phyloP scores from a whole-genome alignment of 2,797 vertebrate genomes.

The Tragopan temminckii region DNA sequence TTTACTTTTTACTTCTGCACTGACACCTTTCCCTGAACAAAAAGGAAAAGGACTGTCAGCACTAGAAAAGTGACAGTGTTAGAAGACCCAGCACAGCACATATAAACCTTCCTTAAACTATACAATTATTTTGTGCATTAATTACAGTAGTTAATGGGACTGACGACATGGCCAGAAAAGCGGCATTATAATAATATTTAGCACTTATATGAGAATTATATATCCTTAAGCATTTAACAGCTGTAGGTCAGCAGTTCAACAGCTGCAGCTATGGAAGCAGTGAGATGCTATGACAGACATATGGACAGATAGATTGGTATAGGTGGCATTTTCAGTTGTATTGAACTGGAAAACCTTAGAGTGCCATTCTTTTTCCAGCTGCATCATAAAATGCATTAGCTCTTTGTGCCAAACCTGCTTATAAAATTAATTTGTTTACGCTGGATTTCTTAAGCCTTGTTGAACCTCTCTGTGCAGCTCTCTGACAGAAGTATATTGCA shows the following conservation, averaged over 20 bases:
- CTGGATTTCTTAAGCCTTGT: background rate
- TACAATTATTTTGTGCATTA: background rate
- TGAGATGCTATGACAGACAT: background rate
- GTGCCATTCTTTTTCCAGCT: background rate
- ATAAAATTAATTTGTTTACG: background rate
- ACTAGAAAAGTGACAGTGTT: background rate
- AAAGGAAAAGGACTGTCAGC: background rate
- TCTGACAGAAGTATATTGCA: fast-evolving
- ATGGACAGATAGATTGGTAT: background rate
- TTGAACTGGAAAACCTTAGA: background rate
- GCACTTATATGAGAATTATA: background rate
- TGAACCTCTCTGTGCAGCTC: background rate
- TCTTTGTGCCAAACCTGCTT: background rate
- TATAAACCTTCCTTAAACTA: background rate
- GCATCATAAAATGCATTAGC: background rate
- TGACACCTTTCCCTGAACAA: background rate
- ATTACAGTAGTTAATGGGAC: background rate
- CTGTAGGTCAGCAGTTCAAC: background rate
- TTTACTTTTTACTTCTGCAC: background rate
- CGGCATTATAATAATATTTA: background rate
- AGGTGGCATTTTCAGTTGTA: background rate
- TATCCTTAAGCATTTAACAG: background rate
- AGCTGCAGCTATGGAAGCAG: background rate
- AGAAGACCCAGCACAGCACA: background rate
- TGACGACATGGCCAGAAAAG: background rate